Conservation (phyloP, 1,140 invertebrate genomes). For the Macrosteles quadrilineatus region DNA sequence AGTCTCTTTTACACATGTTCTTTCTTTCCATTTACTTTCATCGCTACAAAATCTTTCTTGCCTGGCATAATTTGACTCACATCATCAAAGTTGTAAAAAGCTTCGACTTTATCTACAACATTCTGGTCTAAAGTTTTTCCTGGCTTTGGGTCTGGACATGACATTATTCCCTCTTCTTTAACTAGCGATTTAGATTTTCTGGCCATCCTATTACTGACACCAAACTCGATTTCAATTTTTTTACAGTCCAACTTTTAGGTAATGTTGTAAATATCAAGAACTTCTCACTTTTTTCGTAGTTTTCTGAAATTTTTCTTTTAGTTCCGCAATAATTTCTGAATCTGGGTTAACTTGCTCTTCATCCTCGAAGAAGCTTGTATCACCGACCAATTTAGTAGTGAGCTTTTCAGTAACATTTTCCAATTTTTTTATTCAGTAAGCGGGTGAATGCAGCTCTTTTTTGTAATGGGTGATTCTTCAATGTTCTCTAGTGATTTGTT, state of each 20-base stretch:
- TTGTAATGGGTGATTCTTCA: not conserved
- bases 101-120: slow-evolving; percentile 2
- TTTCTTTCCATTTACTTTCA: slow-evolving; percentile 34
- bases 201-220: not conserved
- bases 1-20: slow-evolving; percentile 33
- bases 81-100: slow-evolving; percentile 9
- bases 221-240: slow-evolving; percentile 10
- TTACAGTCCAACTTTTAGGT: slow-evolving; percentile 18
- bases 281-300: slow-evolving; percentile 17
- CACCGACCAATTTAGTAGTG: not conserved
- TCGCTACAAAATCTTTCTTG: slow-evolving; percentile 37
- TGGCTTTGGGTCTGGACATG: not conserved
- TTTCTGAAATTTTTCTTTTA: slow-evolving; percentile 11
- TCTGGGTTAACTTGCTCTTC: not conserved
- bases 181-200: slow-evolving; percentile 3
- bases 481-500: slow-evolving; percentile 7
- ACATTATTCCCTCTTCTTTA: not conserved
- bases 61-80: slow-evolving; percentile 22
- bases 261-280: not conserved
- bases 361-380: not conserved
- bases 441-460: not conserved
- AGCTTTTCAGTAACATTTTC: not conserved
- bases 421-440: not conserved
- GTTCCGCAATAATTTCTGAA: not conserved
- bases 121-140: slow-evolving; percentile 10